A percentile compares a stretch with the other conserved stretches of the same genome.
phyloP scores from a whole-genome alignment of 35 echinoderm and acorn worm genomes.

The Acanthaster planci region DNA sequence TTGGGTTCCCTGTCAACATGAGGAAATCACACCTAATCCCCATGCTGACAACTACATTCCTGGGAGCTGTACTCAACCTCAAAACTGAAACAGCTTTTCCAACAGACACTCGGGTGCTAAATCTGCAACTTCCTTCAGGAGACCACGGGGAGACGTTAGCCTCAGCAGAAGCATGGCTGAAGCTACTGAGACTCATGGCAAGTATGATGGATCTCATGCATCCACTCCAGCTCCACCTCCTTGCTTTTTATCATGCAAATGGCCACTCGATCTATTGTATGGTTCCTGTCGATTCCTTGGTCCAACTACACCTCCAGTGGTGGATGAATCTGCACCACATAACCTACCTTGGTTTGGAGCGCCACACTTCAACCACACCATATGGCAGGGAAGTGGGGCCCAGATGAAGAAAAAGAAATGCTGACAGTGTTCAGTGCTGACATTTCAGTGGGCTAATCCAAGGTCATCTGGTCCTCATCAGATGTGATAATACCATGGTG shows the following conservation, averaged over 20 bases:
- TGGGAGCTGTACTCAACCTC: background rate
- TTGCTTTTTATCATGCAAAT: background rate
- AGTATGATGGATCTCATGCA: conserved; percentile 55
- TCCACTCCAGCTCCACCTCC: conserved; percentile 38
- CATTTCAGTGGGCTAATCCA: background rate
- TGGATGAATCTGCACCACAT: background rate
- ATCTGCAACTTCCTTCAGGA: background rate
- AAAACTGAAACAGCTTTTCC: background rate
- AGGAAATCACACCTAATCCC: background rate
- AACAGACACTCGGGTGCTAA: background rate
- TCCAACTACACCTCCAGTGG: background rate
- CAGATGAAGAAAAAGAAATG: background rate
- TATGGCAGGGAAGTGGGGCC: conserved; percentile 13
- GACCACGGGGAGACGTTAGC: background rate
- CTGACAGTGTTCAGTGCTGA: background rate
- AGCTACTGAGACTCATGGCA: conserved; percentile 24
- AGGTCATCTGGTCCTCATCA: conserved; percentile 6
- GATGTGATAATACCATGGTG: conserved; percentile 28
- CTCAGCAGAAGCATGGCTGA: conserved; percentile 21
- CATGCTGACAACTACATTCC: background rate
- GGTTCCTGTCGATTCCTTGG: background rate
- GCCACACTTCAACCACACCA: too few relatives aligned
- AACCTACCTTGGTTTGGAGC: too few relatives aligned
- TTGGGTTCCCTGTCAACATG: background rate
- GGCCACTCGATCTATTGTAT: background rate